Evolutionary conservation across 2,888 invertebrate species (phyloP).

Genomic region (Asteroscopus sphinx): DNA sequence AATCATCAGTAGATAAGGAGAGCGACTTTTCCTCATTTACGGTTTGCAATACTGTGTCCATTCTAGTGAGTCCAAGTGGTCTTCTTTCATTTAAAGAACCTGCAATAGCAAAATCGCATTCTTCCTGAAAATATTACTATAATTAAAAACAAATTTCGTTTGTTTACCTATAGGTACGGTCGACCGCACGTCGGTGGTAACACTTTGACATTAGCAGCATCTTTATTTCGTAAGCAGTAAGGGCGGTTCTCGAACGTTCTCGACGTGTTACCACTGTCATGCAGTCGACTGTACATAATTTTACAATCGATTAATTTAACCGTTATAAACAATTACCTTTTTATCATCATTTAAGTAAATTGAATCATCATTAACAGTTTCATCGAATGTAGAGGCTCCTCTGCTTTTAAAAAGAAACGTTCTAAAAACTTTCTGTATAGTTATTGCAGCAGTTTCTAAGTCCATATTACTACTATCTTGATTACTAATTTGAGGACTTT

Average conservation of each 20-base stretch:
- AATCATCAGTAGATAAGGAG: slow-evolving; percentile 86
- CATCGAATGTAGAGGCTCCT: slow-evolving; percentile 82
- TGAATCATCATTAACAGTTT: slow-evolving; percentile 71
- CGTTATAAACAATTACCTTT: slow-evolving; percentile 66
- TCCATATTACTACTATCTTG: slow-evolving; percentile 74
- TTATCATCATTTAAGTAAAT: slow-evolving; percentile 69
- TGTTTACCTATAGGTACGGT: too few species aligned
- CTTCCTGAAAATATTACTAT: too few species aligned
- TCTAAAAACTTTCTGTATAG: slow-evolving; percentile 90
- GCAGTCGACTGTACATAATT: not conserved
- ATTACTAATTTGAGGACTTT: slow-evolving; percentile 26
- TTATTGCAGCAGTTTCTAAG: slow-evolving; percentile 87
- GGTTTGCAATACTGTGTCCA: slow-evolving; percentile 86
- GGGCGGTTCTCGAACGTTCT: too few species aligned
- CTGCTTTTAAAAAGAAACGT: slow-evolving; percentile 85
- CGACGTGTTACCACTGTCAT: too few species aligned
- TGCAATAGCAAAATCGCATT: slow-evolving; percentile 63
- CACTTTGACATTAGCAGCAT: too few species aligned
- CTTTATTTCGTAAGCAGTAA: too few species aligned
- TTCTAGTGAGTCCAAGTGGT: slow-evolving; percentile 77
- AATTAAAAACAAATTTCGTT: slow-evolving; percentile 54
- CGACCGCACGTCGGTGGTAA: too few species aligned
- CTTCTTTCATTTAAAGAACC: slow-evolving; percentile 74
- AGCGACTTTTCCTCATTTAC: slow-evolving; percentile 88
- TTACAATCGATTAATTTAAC: not conserved